Conservation (phyloP, 2,797 vertebrate genomes). For the Sebastolobus alascanus region DNA sequence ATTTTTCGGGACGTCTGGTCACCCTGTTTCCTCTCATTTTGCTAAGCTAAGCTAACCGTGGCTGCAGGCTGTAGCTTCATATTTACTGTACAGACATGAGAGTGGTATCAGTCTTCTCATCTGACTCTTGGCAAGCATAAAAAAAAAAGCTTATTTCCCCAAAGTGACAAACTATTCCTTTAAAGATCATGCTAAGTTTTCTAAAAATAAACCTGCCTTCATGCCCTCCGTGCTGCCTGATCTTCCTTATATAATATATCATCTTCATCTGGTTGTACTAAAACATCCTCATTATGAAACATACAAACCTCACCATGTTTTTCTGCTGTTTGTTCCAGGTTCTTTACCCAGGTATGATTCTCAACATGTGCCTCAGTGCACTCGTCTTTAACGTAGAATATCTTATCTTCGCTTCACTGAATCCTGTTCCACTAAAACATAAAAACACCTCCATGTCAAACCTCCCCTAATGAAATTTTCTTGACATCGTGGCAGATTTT, state of each 20-base stretch:
- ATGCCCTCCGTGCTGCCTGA: background rate
- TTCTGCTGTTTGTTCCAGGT: background rate
- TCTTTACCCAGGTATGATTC: background rate
- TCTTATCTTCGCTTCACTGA: background rate
- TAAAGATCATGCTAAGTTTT: background rate
- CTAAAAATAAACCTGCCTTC: background rate
- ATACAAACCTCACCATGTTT: background rate
- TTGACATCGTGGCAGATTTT: slow-evolving; percentile 54
- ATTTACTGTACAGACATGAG: too few relatives aligned
- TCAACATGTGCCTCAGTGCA: background rate
- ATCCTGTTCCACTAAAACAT: slow-evolving; percentile 20
- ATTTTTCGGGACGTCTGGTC: too few relatives aligned
- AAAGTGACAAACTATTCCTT: background rate
- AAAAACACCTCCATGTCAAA: slow-evolving; percentile 9
- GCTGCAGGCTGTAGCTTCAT: background rate
- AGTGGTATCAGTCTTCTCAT: background rate
- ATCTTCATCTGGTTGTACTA: background rate
- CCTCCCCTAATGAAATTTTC: slow-evolving; percentile 48
- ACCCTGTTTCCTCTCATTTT: background rate
- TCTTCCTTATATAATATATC: background rate
- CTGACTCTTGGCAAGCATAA: too few relatives aligned
- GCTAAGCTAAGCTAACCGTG: background rate
- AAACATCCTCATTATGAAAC: background rate
- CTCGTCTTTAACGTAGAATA: background rate
- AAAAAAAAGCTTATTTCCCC: background rate